Evolutionary conservation across 2,113 vertebrate species (phyloP), one percentile per base, ranked within the genome.

Genomic region (Paralichthys olivaceus): DNA sequence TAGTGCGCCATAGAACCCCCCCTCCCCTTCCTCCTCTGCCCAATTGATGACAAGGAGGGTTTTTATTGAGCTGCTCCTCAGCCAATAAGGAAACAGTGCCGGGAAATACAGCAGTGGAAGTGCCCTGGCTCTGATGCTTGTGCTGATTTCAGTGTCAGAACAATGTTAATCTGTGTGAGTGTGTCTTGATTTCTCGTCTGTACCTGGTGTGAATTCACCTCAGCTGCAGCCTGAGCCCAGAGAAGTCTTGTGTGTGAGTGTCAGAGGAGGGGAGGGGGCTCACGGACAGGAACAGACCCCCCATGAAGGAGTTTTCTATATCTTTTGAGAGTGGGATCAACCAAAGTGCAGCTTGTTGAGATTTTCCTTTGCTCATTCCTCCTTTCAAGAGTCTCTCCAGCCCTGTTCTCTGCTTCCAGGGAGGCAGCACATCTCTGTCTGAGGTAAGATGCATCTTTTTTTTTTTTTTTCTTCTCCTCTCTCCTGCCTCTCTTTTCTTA

Each of bases 91-190:
- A 23, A 15, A 59, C 92, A 86, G 87, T 90, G 90, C 92, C 90
- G 93, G 91, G 89, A 93, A 93, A 93, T 92, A 91, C 94, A 94
- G 92, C 93, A 94, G 92, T 78, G 85, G 77, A 91, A 64, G 88
- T 66, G 88, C 88, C 79, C 86, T 69, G 83, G 85, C 80, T 84
- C 76, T 71, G 88, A 81, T 87, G 87, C 86, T 81, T 64, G 81
- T 71, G 86, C 81, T 83, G 77, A 77, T 91, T 83, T 80, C 93
- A 87, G 83, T 75, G 89, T 76, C 51, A 81, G 85, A 87, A 79
- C 81, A 85, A 87, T 92, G 86, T 81, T 89, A 81, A 87, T 80
- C 68, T 80, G 77, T 77, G 70, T 78, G 72, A 84, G 82, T 82
- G 79, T 67, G 72, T 74, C 54, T 63, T 75, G 74, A 71, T 56